phyloP scores from a whole-genome alignment of 2,797 vertebrate genomes.

The Thunnus albacares region DNA sequence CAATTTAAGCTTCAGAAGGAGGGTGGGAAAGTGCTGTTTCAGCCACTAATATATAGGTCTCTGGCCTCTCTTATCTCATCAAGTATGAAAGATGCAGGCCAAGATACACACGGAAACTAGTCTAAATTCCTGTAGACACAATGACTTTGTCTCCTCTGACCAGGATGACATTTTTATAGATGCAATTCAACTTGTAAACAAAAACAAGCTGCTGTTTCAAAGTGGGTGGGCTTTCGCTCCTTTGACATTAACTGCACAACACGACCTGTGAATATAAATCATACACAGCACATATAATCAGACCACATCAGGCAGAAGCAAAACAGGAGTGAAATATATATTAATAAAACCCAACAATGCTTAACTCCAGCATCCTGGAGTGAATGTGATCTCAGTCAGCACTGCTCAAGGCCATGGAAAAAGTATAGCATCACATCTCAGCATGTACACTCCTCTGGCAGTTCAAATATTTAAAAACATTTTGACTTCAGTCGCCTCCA shows the following conservation, averaged over 20 bases:
- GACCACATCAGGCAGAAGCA: neutral
- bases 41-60: neutral
- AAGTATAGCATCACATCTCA: slow-evolving; percentile 18
- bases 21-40: neutral
- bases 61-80: neutral
- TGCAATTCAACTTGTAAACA: slow-evolving; percentile 25
- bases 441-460: slow-evolving; percentile 4
- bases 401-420: slow-evolving; percentile 12
- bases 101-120: slow-evolving; percentile 2
- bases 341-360: slow-evolving; percentile 36
- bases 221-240: slow-evolving; percentile 38
- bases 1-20: neutral
- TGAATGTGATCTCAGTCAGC: slow-evolving; percentile 15
- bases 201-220: slow-evolving; percentile 46
- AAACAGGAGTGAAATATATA: slow-evolving; percentile 17
- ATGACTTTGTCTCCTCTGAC: slow-evolving; percentile 7
- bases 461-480: slow-evolving; percentile 46
- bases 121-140: slow-evolving; percentile 25
- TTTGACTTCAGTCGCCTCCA: slow-evolving; percentile 28
- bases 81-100: slow-evolving; percentile 18
- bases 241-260: slow-evolving; percentile 13
- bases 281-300: slow-evolving; percentile 9
- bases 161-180: slow-evolving; percentile 35
- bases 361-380: slow-evolving; percentile 21
- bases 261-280: slow-evolving; percentile 36